A percentile compares a stretch with the other conserved stretches of the same genome.
These are phyloP conservation scores for Drosophila watanabei DNA, from an alignment of 1,140 invertebrate genomes.

Conservation along the genomic window DNA sequence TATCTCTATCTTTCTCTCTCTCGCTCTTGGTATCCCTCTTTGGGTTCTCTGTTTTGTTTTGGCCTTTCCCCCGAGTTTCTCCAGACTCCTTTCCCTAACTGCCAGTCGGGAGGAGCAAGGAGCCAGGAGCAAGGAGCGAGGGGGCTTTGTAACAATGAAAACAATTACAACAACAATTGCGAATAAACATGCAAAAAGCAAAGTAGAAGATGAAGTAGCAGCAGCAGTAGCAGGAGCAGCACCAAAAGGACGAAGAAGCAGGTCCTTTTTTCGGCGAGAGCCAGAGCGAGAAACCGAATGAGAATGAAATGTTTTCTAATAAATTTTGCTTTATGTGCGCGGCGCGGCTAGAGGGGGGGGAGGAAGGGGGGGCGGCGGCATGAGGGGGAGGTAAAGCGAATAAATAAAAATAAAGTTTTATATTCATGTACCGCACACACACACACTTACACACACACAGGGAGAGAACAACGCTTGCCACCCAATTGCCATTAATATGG, in stretches of 20 bases:
- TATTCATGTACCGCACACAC: conserved; percentile 79
- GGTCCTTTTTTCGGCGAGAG: conserved; percentile 26
- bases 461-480: conserved; percentile 57
- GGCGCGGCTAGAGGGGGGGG: conserved; percentile 41
- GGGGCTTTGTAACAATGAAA: conserved; percentile 72
- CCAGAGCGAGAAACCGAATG: conserved; percentile 53
- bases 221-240: conserved; percentile 20
- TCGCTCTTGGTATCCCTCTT: conserved; percentile 9
- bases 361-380: too few species aligned
- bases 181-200: conserved; percentile 84
- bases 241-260: conserved; percentile 7
- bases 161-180: conserved; percentile 84
- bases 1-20: not conserved
- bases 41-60: conserved; percentile 46
- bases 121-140: not conserved
- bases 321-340: conserved; percentile 84
- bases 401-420: conserved; percentile 84
- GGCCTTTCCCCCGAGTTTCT: conserved; percentile 23
- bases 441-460: conserved; percentile 42
- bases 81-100: conserved; percentile 8
- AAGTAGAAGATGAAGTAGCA: conserved; percentile 81
- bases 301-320: conserved; percentile 84
- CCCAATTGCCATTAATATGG: conserved; percentile 83
- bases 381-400: conserved; percentile 56
- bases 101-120: not conserved